Percentiles rank a stretch among this genome's conserved stretches.
Evolutionary conservation across 1,140 invertebrate genomes (phyloP).

Genomic region (Mamestra configurata): DNA sequence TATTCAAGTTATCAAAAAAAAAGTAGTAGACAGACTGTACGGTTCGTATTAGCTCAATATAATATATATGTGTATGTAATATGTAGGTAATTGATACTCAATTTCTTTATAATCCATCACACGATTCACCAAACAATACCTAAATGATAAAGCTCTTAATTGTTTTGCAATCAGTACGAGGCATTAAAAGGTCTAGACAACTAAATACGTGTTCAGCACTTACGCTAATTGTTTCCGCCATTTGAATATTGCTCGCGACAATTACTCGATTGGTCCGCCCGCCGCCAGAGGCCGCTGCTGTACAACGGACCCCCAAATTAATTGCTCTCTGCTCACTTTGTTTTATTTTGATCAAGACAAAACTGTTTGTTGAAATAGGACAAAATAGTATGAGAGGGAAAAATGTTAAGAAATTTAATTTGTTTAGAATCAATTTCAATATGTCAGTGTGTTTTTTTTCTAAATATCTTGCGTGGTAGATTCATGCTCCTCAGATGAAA

Average conservation of each 20-base stretch:
- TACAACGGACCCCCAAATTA: constrained; percentile 78
- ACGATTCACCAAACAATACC: not conserved
- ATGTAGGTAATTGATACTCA: no score
- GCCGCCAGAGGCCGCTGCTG: constrained; percentile 65
- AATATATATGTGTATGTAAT: no score
- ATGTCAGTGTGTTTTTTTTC: no score
- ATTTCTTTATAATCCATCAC: no score
- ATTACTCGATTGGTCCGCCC: constrained; percentile 86
- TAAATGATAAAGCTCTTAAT: not conserved
- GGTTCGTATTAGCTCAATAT: no score
- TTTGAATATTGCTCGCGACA: constrained; percentile 88
- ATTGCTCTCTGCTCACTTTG: constrained; percentile 83
- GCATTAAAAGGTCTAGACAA: constrained; percentile 68
- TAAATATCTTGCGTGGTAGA: no score
- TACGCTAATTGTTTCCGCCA: constrained; percentile 88
- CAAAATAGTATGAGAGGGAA: constrained; percentile 4
- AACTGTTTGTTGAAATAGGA: constrained; percentile 2
- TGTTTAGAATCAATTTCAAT: no score
- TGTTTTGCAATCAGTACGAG: constrained; percentile 49
- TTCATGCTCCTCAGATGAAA: no score
- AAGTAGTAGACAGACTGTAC: no score
- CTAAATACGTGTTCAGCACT: constrained; percentile 84
- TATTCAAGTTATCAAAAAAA: no score
- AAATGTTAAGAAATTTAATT: not conserved
- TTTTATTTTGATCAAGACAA: constrained; percentile 71